phyloP scores from a whole-genome alignment of 1,140 invertebrate genomes.

The Drosophila parabipectinata region DNA sequence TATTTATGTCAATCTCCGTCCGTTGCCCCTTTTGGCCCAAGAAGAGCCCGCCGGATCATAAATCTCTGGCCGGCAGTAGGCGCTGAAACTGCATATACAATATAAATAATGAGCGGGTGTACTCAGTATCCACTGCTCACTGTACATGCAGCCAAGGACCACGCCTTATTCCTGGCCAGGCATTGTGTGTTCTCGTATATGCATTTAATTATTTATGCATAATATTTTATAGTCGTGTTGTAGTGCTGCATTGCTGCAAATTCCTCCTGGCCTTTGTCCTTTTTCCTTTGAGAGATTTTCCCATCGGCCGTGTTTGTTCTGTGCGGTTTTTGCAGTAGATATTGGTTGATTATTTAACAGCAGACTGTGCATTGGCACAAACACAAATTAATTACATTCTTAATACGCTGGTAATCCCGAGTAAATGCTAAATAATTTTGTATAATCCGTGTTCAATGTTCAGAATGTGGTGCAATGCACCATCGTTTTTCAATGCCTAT shows the following conservation, averaged over 20 bases:
- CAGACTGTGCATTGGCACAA: slow-evolving; percentile 52
- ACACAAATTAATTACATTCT: slow-evolving; percentile 76
- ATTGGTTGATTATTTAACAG: slow-evolving; percentile 52
- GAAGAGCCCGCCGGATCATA: slow-evolving; percentile 19
- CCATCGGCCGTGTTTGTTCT: slow-evolving; percentile 15
- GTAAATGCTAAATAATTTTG: slow-evolving; percentile 58
- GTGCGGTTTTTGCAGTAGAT: slow-evolving; percentile 19
- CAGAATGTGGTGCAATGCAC: slow-evolving; percentile 23
- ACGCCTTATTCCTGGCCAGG: slow-evolving; percentile 50
- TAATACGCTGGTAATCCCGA: slow-evolving; percentile 62
- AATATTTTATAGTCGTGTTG: slow-evolving; percentile 32
- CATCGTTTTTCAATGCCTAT: slow-evolving; percentile 2
- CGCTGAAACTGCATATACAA: slow-evolving; percentile 43
- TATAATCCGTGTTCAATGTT: slow-evolving; percentile 47
- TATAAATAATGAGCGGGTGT: slow-evolving; percentile 71
- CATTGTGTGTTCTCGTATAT: slow-evolving; percentile 40
- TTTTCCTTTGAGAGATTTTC: slow-evolving; percentile 54
- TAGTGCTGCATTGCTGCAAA: slow-evolving; percentile 33
- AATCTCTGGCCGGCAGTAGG: slow-evolving; percentile 52
- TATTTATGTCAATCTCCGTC: slow-evolving; percentile 75
- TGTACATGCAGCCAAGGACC: slow-evolving; percentile 4
- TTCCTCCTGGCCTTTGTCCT: slow-evolving; percentile 53
- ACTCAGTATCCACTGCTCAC: background rate
- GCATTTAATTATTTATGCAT: slow-evolving; percentile 69
- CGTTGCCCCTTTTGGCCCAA: slow-evolving; percentile 30